Percentiles rank a stretch among this genome's conserved stretches.
Conservation (phyloP, 2,797 vertebrate species). For the Pogonophryne albipinna region DNA sequence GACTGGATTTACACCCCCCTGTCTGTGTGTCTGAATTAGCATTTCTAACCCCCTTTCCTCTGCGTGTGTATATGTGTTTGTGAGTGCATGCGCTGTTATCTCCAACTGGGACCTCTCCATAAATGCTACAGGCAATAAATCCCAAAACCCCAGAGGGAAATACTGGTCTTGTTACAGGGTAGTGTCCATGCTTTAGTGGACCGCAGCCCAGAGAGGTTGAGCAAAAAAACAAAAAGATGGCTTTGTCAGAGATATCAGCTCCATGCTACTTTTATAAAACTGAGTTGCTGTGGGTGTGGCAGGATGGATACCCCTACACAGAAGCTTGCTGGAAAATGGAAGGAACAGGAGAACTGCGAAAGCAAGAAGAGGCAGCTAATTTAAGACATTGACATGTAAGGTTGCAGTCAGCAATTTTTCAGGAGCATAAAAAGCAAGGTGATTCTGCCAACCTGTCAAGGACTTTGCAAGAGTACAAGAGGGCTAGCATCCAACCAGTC, state of each 20-base stretch:
- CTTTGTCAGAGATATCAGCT: slow-evolving; percentile 29
- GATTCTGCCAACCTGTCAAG: slow-evolving; percentile 62
- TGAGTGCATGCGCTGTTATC: slow-evolving; percentile 59
- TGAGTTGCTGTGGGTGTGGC: slow-evolving; percentile 50
- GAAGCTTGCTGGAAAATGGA: slow-evolving; percentile 17
- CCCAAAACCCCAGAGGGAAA: slow-evolving; percentile 52
- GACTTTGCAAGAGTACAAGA: slow-evolving; percentile 27
- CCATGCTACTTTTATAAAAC: slow-evolving; percentile 41
- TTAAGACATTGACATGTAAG: slow-evolving; percentile 40
- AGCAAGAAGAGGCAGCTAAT: slow-evolving; percentile 21
- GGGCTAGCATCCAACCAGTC: slow-evolving; percentile 37
- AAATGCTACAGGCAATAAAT: slow-evolving; percentile 79
- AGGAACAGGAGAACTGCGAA: background rate
- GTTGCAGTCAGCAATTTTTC: slow-evolving; percentile 55
- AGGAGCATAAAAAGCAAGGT: slow-evolving; percentile 52
- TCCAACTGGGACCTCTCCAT: slow-evolving; percentile 71
- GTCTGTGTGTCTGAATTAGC: slow-evolving; percentile 77
- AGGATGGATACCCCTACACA: slow-evolving; percentile 40
- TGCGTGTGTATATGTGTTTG: slow-evolving; percentile 45
- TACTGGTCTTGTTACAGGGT: slow-evolving; percentile 66
- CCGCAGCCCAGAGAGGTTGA: slow-evolving; percentile 46
- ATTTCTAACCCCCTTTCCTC: slow-evolving; percentile 68
- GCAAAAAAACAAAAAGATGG: slow-evolving; percentile 22
- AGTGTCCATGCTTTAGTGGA: slow-evolving; percentile 66
- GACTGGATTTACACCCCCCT: slow-evolving; percentile 72